Evolutionary conservation across 1,140 invertebrate species (phyloP).

Genomic region (Bradynema listronoti): DNA sequence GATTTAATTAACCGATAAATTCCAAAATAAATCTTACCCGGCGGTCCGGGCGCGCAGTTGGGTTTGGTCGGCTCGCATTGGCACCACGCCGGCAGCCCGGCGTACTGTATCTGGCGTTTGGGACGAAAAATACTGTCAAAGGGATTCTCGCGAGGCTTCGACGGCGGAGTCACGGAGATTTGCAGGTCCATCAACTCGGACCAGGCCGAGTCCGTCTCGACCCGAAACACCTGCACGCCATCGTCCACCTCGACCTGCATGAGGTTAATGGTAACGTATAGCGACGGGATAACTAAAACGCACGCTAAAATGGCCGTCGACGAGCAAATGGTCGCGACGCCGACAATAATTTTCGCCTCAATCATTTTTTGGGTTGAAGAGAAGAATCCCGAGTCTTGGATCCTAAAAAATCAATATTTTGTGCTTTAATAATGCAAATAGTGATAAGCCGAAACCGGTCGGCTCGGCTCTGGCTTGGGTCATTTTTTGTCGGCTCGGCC

Average conservation of each 20-base stretch:
- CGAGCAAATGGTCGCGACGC: conserved; percentile 25
- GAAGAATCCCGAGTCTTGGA: no score
- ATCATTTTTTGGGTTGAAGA: no score
- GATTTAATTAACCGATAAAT: background rate
- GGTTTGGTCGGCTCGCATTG: conserved; percentile 14
- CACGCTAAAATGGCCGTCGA: conserved; percentile 30
- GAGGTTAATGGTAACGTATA: conserved; percentile 31
- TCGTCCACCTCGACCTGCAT: conserved; percentile 24
- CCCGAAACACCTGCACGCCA: conserved; percentile 33
- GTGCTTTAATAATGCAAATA: no score
- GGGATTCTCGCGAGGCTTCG: conserved; percentile 38
- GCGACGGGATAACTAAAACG: conserved; percentile 21
- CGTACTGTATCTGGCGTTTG: conserved; percentile 21
- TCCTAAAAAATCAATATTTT: no score
- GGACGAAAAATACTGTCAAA: conserved; percentile 41
- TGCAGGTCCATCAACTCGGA: conserved; percentile 44
- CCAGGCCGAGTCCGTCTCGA: conserved; percentile 40
- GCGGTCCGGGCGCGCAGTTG: conserved; percentile 22
- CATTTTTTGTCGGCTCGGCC: no score
- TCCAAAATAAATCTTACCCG: conserved; percentile 3
- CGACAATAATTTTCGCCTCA: conserved; percentile 30
- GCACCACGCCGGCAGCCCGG: conserved; percentile 18
- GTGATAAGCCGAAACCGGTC: no score
- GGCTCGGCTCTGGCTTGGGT: no score
- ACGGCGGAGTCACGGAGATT: conserved; percentile 35